Evolutionary conservation across 2,113 vertebrate genomes (phyloP), one percentile per base, ranked within the genome.

Genomic region (Platichthys flesus): DNA sequence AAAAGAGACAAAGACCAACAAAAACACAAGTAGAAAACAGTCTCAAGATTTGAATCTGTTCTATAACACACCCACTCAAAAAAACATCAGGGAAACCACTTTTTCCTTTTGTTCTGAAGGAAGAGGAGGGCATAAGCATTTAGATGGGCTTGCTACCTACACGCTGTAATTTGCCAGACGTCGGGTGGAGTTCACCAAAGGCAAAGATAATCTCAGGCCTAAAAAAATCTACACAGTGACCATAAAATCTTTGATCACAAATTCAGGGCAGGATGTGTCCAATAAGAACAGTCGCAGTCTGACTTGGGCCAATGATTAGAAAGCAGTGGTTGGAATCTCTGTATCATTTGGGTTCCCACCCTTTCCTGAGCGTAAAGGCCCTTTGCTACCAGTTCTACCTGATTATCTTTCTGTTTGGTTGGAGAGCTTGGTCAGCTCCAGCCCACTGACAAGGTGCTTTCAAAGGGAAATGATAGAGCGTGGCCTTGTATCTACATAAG

Each of bases 91-190:
- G 82, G 87, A 88, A 86, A 75, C 70, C 61, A 71, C 83, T 68
- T 79, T 82, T 88, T 89, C 87, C 85, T 86, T 90, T 90, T 86
- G 86, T 87, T 90, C 87, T 81, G 77, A 84, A 79, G 79, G 75
- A 87, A 77, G 63, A 74, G 72, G 45, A 16, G 65, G 75, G 65
- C 49, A 49, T 24, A 77, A 72, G 75, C 35, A 57, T 56, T 37
- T 52, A 69, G 69, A 88, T 71, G 62, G n/a, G 55, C 69, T 70
- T 26, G 24, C 54, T 76, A 66, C 62, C 64, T 55, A 62, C 76
- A 79, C 64, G 37, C 76, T 91, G 68, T 89, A 91, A 92, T 90
- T 91, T 90, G 71, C 68, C 77, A 71, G 79, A 57, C 62, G 31
- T 62, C 23, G 91, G 92, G 90, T 89, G 91, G 85, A 85, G 92